A percentile compares a stretch with the other conserved stretches of the same genome.
These are phyloP conservation scores for Dipus sagitta DNA, from an alignment of 2,797 vertebrate species.

Conservation along the genomic window DNA sequence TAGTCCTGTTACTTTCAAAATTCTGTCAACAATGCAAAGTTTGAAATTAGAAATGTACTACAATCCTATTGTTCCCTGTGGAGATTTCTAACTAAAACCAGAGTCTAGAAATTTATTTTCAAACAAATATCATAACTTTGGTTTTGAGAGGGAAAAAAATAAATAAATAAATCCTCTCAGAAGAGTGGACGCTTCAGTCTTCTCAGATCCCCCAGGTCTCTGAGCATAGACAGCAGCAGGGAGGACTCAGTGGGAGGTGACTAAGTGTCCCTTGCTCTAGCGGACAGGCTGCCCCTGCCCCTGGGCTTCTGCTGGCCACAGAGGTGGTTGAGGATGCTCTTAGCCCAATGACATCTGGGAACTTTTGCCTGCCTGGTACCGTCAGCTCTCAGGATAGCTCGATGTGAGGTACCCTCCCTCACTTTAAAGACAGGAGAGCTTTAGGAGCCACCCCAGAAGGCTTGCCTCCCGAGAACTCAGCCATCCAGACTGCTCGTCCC, in stretches of 20 bases:
- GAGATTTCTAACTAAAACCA: conserved; percentile 78
- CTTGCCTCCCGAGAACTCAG: background rate
- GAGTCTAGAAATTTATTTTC: conserved; percentile 72
- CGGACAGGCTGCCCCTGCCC: background rate
- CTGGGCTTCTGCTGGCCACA: background rate
- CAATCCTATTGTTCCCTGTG: conserved; percentile 76
- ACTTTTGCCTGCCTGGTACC: conserved; percentile 30
- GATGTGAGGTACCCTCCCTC: conserved; percentile 40
- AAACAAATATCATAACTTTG: conserved; percentile 76
- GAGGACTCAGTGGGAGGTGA: conserved; percentile 33
- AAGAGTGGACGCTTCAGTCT: conserved; percentile 47
- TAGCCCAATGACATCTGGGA: background rate
- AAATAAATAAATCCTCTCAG: background rate
- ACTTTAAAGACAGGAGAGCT: conserved; percentile 66
- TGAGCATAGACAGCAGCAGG: background rate
- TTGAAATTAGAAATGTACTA: conserved; percentile 79
- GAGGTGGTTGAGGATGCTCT: background rate
- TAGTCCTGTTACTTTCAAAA: conserved; percentile 82
- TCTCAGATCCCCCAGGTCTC: background rate
- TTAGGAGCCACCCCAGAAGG: conserved; percentile 64
- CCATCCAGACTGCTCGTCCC: conserved; percentile 9
- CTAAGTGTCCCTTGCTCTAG: background rate
- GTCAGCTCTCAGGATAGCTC: conserved; percentile 31
- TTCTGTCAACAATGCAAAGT: conserved; percentile 72
- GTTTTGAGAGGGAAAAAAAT: conserved; percentile 40